Conservation (phyloP, 2,888 invertebrate species). For the Uropetala carovei region DNA sequence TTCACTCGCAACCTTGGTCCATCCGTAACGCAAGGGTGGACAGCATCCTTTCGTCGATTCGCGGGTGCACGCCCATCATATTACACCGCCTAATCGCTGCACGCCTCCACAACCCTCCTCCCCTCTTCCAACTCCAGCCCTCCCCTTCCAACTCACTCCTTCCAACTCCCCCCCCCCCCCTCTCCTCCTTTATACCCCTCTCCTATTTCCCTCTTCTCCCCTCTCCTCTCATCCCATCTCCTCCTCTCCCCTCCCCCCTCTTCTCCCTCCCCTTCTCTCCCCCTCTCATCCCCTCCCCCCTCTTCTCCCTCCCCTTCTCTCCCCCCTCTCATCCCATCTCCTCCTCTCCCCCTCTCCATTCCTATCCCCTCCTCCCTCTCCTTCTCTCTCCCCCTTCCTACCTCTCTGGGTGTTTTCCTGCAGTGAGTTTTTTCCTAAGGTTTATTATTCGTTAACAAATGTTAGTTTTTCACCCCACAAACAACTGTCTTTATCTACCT, state of each 20-base stretch:
- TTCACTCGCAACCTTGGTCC: neutral
- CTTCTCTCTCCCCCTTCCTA: neutral
- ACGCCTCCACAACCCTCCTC: neutral
- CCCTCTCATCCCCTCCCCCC: neutral
- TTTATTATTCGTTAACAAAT: too few relatives aligned
- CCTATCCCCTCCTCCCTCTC: neutral
- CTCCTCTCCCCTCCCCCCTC: neutral
- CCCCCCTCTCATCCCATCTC: neutral
- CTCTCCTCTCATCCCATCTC: neutral
- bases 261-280: slow-evolving; percentile 55
- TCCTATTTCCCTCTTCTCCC: neutral
- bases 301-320: neutral
- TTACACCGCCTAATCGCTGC: neutral
- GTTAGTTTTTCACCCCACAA: neutral
- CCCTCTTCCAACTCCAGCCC: neutral
- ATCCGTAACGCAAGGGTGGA: neutral
- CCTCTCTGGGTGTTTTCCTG: neutral
- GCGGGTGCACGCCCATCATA: neutral
- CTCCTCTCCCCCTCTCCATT: neutral
- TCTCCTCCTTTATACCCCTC: neutral
- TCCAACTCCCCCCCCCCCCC: neutral
- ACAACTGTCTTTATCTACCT: neutral
- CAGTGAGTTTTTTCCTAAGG: neutral
- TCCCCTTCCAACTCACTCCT: too few relatives aligned
- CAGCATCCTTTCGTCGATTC: neutral